phyloP scores from a whole-genome alignment of 1,140 invertebrate genomes.

The Brachionus manjavacas region DNA sequence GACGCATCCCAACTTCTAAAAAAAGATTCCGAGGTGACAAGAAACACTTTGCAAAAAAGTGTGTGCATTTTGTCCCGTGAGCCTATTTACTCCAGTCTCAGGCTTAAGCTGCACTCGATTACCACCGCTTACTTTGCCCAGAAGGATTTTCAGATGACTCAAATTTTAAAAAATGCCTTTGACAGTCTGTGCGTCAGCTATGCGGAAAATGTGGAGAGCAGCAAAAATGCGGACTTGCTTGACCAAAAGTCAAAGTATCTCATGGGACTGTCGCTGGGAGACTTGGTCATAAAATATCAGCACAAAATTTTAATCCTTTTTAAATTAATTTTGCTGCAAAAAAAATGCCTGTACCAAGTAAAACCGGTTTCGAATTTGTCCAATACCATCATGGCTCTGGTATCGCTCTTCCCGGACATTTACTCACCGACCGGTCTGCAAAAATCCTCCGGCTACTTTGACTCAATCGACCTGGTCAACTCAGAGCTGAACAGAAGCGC shows the following conservation, averaged over 20 bases:
- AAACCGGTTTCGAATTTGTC: constrained; percentile 85
- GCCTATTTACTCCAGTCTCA: constrained; percentile 55
- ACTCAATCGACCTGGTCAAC: constrained; percentile 32
- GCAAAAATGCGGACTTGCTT: neutral
- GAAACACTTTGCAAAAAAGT: constrained; percentile 88
- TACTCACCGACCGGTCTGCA: neutral
- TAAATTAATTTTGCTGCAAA: constrained; percentile 83
- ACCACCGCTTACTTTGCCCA: constrained; percentile 94
- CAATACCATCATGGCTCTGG: constrained; percentile 74
- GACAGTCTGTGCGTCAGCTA: constrained; percentile 75
- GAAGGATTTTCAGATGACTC: constrained; percentile 63
- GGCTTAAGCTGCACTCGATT: constrained; percentile 84
- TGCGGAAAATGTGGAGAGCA: neutral
- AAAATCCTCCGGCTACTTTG: constrained; percentile 28
- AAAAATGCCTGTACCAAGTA: constrained; percentile 77
- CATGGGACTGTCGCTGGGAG: constrained; percentile 71
- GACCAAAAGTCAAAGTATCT: constrained; percentile 45
- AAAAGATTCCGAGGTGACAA: constrained; percentile 90
- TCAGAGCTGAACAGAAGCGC: neutral
- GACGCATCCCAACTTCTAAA: constrained; percentile 84
- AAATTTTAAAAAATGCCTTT: constrained; percentile 84
- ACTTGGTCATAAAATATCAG: constrained; percentile 76
- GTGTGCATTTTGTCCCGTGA: constrained; percentile 67
- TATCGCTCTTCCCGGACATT: constrained; percentile 82
- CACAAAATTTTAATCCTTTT: constrained; percentile 88